Evolutionary conservation across 1,140 invertebrate genomes (phyloP).

Genomic region (Aphelinus atriplicis): DNA sequence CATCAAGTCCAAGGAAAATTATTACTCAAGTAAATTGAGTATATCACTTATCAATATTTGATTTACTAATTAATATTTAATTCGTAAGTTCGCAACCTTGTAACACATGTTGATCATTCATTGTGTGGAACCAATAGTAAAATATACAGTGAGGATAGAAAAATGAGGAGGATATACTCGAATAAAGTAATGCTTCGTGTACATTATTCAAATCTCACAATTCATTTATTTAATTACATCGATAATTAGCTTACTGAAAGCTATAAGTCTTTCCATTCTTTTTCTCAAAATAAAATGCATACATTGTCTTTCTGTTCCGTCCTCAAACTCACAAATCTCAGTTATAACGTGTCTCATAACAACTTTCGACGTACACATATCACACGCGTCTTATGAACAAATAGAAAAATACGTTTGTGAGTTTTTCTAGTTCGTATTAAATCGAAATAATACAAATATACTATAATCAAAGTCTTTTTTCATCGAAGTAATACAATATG

Average conservation of each 20-base stretch:
- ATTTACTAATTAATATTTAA: too few relatives aligned
- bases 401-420: slow-evolving; percentile 36
- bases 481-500: slow-evolving; percentile 9
- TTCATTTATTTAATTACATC: slow-evolving; percentile 35
- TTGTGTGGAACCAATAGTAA: too few relatives aligned
- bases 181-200: too few relatives aligned
- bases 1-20: too few relatives aligned
- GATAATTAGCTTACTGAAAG: slow-evolving; percentile 28
- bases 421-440: slow-evolving; percentile 6
- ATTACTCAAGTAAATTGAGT: too few relatives aligned
- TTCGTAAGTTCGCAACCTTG: too few relatives aligned
- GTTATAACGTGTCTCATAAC: not conserved
- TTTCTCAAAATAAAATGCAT: slow-evolving; percentile 35
- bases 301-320: slow-evolving; percentile 16
- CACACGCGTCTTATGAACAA: slow-evolving; percentile 23
- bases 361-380: not conserved
- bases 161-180: too few relatives aligned
- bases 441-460: slow-evolving; percentile 2
- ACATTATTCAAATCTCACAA: slow-evolving; percentile 22
- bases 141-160: too few relatives aligned
- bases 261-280: slow-evolving; percentile 34
- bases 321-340: slow-evolving; percentile 12
- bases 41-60: too few relatives aligned
- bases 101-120: too few relatives aligned
- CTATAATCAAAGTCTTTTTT: not conserved